Percentiles rank a stretch among this genome's conserved stretches.
These are phyloP conservation scores for Thymelicus sylvestris DNA, from an alignment of 2,888 invertebrate genomes.

Conservation along the genomic window DNA sequence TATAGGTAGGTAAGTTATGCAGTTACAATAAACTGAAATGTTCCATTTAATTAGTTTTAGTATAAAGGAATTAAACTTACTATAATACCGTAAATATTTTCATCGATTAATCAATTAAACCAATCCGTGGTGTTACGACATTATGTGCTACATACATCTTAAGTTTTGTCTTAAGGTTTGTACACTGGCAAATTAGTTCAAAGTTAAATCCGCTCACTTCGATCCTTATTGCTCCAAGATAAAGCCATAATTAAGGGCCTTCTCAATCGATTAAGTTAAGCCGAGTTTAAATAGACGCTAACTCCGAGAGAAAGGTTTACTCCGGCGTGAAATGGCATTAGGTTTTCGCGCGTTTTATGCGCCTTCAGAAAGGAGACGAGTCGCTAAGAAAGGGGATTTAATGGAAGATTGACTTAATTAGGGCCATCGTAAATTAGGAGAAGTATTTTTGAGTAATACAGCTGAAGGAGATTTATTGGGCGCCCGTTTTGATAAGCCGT, in stretches of 20 bases:
- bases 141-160: background rate
- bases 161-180: background rate
- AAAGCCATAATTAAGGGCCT: conserved; percentile 83
- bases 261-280: conserved; percentile 84
- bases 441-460: conserved; percentile 79
- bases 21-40: too few relatives aligned
- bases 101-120: too few relatives aligned
- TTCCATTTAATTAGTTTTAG: too few relatives aligned
- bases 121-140: too few relatives aligned
- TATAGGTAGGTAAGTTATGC: too few relatives aligned
- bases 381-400: conserved; percentile 81
- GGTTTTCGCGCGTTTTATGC: conserved; percentile 82
- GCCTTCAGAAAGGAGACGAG: conserved; percentile 67
- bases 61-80: too few relatives aligned
- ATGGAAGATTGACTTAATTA: conserved; percentile 83
- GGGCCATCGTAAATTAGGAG: conserved; percentile 71
- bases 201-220: conserved; percentile 70
- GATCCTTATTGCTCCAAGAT: conserved; percentile 76
- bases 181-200: conserved; percentile 63
- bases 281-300: conserved; percentile 84
- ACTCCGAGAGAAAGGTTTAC: conserved; percentile 83
- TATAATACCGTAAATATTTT: too few relatives aligned
- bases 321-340: conserved; percentile 84
- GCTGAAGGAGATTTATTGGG: conserved; percentile 63
- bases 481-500: conserved; percentile 22